phyloP scores from a whole-genome alignment of 1,140 invertebrate species.

The Apis cerana region DNA sequence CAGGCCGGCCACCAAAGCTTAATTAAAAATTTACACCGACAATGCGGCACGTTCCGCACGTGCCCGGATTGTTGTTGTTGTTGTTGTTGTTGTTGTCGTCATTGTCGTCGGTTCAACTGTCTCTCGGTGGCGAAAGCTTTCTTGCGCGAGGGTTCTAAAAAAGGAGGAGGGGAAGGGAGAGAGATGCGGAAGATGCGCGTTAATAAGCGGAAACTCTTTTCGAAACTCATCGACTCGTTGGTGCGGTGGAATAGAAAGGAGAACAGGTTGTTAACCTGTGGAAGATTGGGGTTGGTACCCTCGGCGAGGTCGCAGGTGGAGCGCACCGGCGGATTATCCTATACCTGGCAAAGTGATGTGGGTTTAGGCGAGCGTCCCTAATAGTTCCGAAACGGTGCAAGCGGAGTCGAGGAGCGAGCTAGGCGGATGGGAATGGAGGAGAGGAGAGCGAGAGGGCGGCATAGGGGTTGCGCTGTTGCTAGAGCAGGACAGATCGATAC shows the following conservation, averaged over 20 bases:
- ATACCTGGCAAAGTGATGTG: constrained; percentile 62
- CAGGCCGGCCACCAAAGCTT: constrained; percentile 56
- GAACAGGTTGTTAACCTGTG: constrained; percentile 1
- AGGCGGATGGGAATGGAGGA: constrained; percentile 46
- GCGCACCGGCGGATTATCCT: constrained; percentile 57
- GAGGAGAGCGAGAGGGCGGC: constrained; percentile 43
- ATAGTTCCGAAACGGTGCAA: constrained; percentile 71
- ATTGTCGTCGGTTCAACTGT: too few relatives aligned
- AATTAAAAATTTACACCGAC: constrained; percentile 62
- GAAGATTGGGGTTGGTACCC: neutral
- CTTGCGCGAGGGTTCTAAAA: too few relatives aligned
- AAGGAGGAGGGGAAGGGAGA: too few relatives aligned
- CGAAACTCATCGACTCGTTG: too few relatives aligned
- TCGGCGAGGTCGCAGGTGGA: constrained; percentile 56
- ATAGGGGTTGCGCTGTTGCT: too few relatives aligned
- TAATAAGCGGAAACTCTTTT: too few relatives aligned
- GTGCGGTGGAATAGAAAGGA: neutral
- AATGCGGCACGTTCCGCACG: constrained; percentile 38
- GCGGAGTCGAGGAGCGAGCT: constrained; percentile 59
- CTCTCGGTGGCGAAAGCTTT: constrained; percentile 3
- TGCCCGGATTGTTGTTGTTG: neutral
- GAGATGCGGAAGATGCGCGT: too few relatives aligned
- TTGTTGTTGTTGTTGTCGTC: neutral
- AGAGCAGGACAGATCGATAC: constrained; percentile 52
- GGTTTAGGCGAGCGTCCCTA: constrained; percentile 65